phyloP scores from a whole-genome alignment of 1,140 invertebrate genomes.

The Amphibalanus amphitrite region DNA sequence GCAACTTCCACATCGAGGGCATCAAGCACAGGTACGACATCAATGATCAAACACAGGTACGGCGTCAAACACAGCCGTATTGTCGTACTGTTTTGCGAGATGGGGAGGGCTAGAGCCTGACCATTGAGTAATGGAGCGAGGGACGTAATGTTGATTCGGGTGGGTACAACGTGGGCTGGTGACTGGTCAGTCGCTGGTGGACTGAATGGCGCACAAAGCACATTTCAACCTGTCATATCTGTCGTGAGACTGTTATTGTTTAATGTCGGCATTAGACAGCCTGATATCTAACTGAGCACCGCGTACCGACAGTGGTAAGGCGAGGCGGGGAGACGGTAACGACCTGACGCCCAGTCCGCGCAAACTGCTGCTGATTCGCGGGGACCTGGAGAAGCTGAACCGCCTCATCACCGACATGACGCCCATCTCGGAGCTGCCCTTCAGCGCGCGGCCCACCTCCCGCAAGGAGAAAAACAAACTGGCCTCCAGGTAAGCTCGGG shows the following conservation, averaged over 20 bases:
- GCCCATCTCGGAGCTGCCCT: slow-evolving; percentile 79
- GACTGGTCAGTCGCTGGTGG: not conserved
- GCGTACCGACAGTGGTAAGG: slow-evolving; percentile 56
- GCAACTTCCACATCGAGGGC: slow-evolving; percentile 66
- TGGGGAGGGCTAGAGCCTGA: not conserved
- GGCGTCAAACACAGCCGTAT: not conserved
- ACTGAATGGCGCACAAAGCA: not conserved
- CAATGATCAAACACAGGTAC: no score
- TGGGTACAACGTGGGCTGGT: no score
- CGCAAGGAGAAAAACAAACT: slow-evolving; percentile 96
- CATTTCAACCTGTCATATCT: no score
- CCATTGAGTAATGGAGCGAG: not conserved
- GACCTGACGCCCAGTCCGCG: slow-evolving; percentile 87
- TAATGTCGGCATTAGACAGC: no score
- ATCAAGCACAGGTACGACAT: slow-evolving; percentile 59
- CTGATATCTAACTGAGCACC: no score
- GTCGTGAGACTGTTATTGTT: no score
- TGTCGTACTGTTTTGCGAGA: not conserved
- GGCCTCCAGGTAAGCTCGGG: slow-evolving; percentile 49
- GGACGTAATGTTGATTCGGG: not conserved
- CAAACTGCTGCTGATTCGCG: slow-evolving; percentile 76
- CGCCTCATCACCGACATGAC: slow-evolving; percentile 77
- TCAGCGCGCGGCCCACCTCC: slow-evolving; percentile 70
- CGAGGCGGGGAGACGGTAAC: slow-evolving; percentile 91
- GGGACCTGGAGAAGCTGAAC: slow-evolving; percentile 81